Evolutionary conservation across 1,140 invertebrate species (phyloP).

Genomic region (Zaprionus camerounensis): DNA sequence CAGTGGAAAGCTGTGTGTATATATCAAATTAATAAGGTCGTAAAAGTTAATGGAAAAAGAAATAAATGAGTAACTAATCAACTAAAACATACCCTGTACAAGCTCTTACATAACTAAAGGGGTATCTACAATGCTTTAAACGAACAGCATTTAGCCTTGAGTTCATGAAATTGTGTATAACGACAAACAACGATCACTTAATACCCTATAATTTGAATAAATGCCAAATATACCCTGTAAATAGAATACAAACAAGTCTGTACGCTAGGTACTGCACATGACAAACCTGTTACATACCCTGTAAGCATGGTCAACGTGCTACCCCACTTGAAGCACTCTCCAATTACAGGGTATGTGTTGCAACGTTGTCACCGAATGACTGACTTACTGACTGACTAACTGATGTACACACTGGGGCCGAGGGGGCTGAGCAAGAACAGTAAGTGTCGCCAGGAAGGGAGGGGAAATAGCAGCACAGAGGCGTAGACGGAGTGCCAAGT

Average conservation of each 20-base stretch:
- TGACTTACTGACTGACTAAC: conserved; percentile 41
- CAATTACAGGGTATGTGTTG: conserved; percentile 16
- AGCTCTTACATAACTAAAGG: neutral
- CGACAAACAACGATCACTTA: no score
- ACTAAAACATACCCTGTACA: neutral
- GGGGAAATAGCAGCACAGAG: neutral
- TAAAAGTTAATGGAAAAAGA: neutral
- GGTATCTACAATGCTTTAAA: neutral
- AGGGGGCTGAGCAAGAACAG: neutral
- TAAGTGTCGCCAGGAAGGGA: neutral
- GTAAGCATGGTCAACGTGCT: neutral
- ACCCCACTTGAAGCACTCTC: neutral
- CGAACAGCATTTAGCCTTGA: neutral
- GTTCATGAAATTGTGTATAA: neutral
- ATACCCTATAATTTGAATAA: neutral
- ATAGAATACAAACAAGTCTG: neutral
- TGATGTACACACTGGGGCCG: conserved; percentile 2
- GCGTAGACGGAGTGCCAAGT: neutral
- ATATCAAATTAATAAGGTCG: neutral
- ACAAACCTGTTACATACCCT: neutral
- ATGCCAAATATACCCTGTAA: neutral
- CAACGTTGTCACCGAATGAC: conserved; percentile 20
- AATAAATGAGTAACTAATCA: no score
- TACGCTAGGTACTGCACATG: neutral
- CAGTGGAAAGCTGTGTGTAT: neutral